phyloP scores from a whole-genome alignment of 2,797 vertebrate genomes.

The Arrhamphus sclerolepis region DNA sequence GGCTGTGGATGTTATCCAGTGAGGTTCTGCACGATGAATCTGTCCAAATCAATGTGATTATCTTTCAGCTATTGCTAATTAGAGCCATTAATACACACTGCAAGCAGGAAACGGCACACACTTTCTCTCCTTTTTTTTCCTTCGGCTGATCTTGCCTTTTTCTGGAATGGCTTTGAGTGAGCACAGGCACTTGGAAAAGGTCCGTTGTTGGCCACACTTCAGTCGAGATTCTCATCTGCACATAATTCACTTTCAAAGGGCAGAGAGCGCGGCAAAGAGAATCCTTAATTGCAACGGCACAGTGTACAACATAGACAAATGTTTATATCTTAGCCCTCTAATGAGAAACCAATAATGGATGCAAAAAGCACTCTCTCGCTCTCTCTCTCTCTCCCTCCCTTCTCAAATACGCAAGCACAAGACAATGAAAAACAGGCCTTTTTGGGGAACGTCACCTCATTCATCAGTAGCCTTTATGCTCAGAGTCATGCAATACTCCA shows the following conservation, averaged over 20 bases:
- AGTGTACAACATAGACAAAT: conserved; percentile 80
- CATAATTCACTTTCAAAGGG: conserved; percentile 82
- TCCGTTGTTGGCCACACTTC: conserved; percentile 69
- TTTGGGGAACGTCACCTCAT: conserved; percentile 62
- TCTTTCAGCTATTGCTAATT: conserved; percentile 73
- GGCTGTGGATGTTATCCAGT: conserved; percentile 53
- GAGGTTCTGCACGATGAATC: conserved; percentile 58
- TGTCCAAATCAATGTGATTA: conserved; percentile 73
- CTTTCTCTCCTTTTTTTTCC: conserved; percentile 38
- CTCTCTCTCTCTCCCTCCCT: conserved; percentile 4
- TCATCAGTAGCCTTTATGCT: conserved; percentile 65
- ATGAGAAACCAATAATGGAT: conserved; percentile 83
- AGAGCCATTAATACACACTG: conserved; percentile 70
- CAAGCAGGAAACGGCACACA: conserved; percentile 46
- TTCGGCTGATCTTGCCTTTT: conserved; percentile 47
- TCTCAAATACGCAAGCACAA: conserved; percentile 45
- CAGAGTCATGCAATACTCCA: conserved; percentile 57
- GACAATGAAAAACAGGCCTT: conserved; percentile 67
- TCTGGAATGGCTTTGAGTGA: conserved; percentile 65
- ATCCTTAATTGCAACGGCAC: conserved; percentile 75
- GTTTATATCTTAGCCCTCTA: conserved; percentile 79
- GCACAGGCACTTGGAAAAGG: conserved; percentile 70
- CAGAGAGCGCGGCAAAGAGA: conserved; percentile 70
- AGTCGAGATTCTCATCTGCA: conserved; percentile 77
- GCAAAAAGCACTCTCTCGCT: conserved; percentile 65